Evolutionary conservation across 2,113 vertebrate species (phyloP), one percentile per base, ranked within the genome.

Genomic region (Oplegnathus fasciatus): DNA sequence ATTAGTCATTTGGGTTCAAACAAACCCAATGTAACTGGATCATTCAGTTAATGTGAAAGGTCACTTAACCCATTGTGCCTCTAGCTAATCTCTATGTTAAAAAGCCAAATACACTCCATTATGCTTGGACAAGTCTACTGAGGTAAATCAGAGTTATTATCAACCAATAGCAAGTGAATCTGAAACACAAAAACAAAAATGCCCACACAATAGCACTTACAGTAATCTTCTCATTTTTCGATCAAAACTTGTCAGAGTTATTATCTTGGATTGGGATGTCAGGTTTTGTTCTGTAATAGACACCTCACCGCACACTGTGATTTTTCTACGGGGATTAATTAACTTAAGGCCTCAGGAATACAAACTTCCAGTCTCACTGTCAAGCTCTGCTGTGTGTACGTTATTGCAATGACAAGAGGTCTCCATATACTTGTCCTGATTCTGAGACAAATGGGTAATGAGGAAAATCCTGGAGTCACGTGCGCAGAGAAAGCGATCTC

Each of bases 31-130:
- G 90, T 88, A 95, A 95, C 90, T 88, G 86, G 92, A 95, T 95
- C 92, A 91, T 93, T 93, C 91, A 92, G 87, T 89, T 94, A 93
- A 94, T 94, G 91, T 91, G 81, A 95, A 95, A 95, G 95, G 94
- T 94, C 95, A 96, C 88, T 95, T 94, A 91, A 94, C 93, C 90
- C 93, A 88, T 37, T 66, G 72, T 13, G 94, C 95, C 93, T 89
- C 73, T 24, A 90, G 93, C 93, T 55, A 84, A 86, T 89, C 77
- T 82, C 76, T 61, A 82, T 69, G 74, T 87, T 90, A 84, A 74
- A 89, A 93, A 83, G 79, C 75, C 80, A 90, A 88, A 93, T 68
- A 78, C 76, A 83, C 82, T 80, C 60, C 28, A 52, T 79, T 85
- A 78, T 78, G 79, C 75, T 86, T 46, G 79, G 83, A 91, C 42